Base-by-base conservation (phyloP, 2,113 vertebrate genomes). In the Dendropsophus ebraccatus region DNA sequence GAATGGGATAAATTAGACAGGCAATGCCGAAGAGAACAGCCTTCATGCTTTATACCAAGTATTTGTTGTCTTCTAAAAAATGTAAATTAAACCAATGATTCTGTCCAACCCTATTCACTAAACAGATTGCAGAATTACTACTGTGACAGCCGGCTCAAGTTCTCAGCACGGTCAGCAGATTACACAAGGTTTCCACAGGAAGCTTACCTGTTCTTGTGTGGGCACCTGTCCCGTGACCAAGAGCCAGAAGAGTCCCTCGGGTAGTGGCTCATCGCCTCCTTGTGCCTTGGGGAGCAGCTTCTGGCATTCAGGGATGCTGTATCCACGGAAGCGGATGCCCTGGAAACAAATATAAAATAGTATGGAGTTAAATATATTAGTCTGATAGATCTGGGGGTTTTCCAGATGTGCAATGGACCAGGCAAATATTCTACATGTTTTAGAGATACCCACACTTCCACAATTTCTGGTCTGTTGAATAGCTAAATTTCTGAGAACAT, bases 241-340 rank as follows among this genome's bases (percentile, higher is more conserved):
- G 90, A 99, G 95, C 98, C 98, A 99, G 92, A 99, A 99, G 23
- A 99, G 95, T 6, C 97, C 97, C 88, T 99, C 98, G 0, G 97
- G 98, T 83, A 99, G 94, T 0, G 98, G 98, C 88, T 99, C 98
- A 87, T 95, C 94, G 0, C 98, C 97, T 47, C 96, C 97, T 0
- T 94, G 90, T 7, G 95, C 97, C 90, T 96, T 99, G 82, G 98
- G 97, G 85, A 99, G 91, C 89, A 98, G 84, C 90, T 97, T 91
- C 92, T 99, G 97, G 88, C 97, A 99, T 87, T 99, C 97, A 2
- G 97, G 98, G 86, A 99, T 99, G 92, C 98, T 99, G 92, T 97
- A 96, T 23, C 98, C 97, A 1, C 98, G 93, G 91, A 99, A 99
- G 88, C 97, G 98, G 89, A 99, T 99, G 50, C 97, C 98, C 98